phyloP scores from a whole-genome alignment of 2,888 invertebrate species.

The Petrolisthes manimaculis region DNA sequence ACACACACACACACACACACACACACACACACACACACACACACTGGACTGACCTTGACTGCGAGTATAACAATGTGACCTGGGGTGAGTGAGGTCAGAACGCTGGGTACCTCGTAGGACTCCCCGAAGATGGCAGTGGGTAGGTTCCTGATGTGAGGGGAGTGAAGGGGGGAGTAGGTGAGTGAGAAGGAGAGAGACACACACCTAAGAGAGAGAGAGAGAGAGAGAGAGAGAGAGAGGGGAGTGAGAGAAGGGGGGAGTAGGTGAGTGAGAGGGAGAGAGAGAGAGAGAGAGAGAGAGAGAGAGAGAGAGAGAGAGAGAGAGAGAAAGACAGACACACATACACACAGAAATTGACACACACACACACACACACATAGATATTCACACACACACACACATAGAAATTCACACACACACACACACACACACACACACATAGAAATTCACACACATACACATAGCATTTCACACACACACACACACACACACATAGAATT shows the following conservation, averaged over 20 bases:
- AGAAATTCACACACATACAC: no score
- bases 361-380: no score
- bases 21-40: no score
- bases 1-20: not conserved
- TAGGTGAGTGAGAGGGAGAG: not conserved
- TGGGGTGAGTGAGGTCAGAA: constrained; percentile 29
- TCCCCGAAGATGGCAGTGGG: constrained; percentile 34
- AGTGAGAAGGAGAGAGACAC: not conserved
- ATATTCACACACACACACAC: no score
- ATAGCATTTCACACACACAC: no score
- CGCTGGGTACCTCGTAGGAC: constrained; percentile 31
- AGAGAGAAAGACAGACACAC: constrained; percentile 12
- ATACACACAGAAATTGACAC: no score
- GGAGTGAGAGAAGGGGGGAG: not conserved
- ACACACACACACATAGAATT: no score
- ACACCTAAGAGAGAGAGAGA: not conserved
- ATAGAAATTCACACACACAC: no score
- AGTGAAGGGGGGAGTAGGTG: not conserved
- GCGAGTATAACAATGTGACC: constrained; percentile 35
- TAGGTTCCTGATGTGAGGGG: constrained; percentile 20
- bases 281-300: not conserved
- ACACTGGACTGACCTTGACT: constrained; percentile 29
- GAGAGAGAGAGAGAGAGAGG: not conserved
- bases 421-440: no score
- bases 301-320: not conserved